phyloP scores from a whole-genome alignment of 2,797 vertebrate genomes.

The Sparus aurata region DNA sequence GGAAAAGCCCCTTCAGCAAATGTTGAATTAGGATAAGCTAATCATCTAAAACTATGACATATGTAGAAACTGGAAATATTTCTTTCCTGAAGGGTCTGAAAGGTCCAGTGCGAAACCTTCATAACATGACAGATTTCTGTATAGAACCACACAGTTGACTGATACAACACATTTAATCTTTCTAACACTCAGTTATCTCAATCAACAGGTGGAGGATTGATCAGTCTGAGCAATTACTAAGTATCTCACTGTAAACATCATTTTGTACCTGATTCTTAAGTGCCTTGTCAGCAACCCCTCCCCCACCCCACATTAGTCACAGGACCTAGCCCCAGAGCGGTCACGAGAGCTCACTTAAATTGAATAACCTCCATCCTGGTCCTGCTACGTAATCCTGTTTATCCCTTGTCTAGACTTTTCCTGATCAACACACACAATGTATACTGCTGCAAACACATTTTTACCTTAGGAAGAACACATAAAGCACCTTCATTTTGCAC shows the following conservation, averaged over 20 bases:
- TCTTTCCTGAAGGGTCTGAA: not conserved
- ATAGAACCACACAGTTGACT: not conserved
- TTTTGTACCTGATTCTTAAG: not conserved
- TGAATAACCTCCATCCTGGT: conserved; percentile 61
- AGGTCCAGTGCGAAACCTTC: not conserved
- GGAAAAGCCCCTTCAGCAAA: not conserved
- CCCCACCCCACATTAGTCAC: conserved; percentile 31
- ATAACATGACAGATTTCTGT: not conserved
- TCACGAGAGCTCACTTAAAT: conserved; percentile 65
- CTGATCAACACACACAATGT: conserved; percentile 11
- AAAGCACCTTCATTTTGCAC: not conserved
- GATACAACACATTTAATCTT: not conserved
- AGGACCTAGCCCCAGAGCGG: conserved; percentile 48
- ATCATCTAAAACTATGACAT: not conserved
- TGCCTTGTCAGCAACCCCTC: not conserved
- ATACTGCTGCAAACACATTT: conserved; percentile 6
- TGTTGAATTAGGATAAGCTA: not conserved
- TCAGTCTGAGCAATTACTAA: not conserved
- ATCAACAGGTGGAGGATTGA: not conserved
- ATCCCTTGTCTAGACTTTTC: conserved; percentile 49
- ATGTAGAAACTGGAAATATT: not conserved
- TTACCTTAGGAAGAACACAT: not conserved
- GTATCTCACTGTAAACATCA: not conserved
- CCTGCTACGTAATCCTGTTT: conserved; percentile 61
- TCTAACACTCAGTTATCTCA: not conserved